A percentile compares a stretch with the other conserved stretches of the same genome.
Evolutionary conservation across 2,888 invertebrate species (phyloP).

Genomic region (Nemapogon koenigi): DNA sequence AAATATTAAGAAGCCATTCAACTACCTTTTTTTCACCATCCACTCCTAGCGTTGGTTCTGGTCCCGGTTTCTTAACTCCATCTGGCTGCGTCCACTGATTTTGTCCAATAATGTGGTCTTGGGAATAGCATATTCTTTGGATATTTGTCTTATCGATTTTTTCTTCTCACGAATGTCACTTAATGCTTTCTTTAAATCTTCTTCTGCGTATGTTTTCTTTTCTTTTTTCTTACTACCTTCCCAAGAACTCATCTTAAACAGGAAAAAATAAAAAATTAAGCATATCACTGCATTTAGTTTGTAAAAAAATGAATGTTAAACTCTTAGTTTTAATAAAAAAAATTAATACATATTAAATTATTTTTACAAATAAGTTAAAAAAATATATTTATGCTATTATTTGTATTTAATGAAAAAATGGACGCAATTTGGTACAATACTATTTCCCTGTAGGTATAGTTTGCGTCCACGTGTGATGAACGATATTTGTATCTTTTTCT

Average conservation of each 20-base stretch:
- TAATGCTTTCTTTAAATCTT: constrained; percentile 16
- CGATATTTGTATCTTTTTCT: constrained; percentile 8
- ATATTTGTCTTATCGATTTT: constrained; percentile 17
- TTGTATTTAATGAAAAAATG: constrained; percentile 7
- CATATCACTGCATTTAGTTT: background rate
- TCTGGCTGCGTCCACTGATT: constrained; percentile 17
- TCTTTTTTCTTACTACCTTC: constrained; percentile 2
- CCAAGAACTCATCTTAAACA: constrained; percentile 11
- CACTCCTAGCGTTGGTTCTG: constrained; percentile 18
- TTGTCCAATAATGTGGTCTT: constrained; percentile 18
- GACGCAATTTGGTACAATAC: constrained; percentile 10
- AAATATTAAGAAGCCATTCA: constrained; percentile 21
- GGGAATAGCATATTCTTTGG: constrained; percentile 17
- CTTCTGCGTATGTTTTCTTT: constrained; percentile 11
- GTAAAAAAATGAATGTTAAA: background rate
- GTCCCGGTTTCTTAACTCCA: constrained; percentile 19
- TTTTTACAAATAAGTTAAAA: constrained; percentile 2
- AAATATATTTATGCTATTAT: background rate
- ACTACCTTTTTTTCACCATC: constrained; percentile 21
- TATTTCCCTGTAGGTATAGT: constrained; percentile 1
- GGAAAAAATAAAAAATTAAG: constrained; percentile 8
- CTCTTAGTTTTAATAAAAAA: background rate
- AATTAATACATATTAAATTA: background rate
- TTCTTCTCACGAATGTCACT: constrained; percentile 16
- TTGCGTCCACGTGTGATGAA: constrained; percentile 4